Percentiles rank a stretch among this genome's conserved stretches.
These are phyloP conservation scores for Pandemis heparana DNA, from an alignment of 2,888 invertebrate species.

Conservation along the genomic window DNA sequence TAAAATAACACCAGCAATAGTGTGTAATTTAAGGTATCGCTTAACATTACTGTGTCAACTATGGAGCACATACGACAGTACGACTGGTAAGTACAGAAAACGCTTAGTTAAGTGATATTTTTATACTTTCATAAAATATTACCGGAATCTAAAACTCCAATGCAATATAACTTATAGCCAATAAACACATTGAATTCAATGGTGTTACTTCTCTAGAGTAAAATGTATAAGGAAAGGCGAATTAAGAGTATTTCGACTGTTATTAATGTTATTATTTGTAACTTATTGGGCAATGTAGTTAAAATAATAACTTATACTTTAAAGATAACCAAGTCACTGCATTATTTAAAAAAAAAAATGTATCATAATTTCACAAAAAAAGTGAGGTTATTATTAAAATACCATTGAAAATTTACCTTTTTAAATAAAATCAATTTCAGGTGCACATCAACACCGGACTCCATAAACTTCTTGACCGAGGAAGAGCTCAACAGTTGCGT, in stretches of 20 bases:
- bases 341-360: too few species aligned
- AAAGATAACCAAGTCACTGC: too few species aligned
- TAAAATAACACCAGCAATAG: too few species aligned
- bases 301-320: too few species aligned
- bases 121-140: neutral
- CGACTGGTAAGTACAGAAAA: constrained; percentile 62
- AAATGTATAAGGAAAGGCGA: too few species aligned
- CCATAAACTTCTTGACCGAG: constrained; percentile 59
- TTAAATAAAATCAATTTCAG: constrained; percentile 50
- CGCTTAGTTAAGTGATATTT: neutral
- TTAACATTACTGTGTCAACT: constrained; percentile 35
- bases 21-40: neutral
- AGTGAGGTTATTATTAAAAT: too few species aligned
- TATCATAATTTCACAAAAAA: too few species aligned
- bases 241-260: too few species aligned
- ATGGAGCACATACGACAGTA: constrained; percentile 69
- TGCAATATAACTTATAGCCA: neutral
- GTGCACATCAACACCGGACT: constrained; percentile 55
- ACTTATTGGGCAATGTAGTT: neutral
- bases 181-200: neutral
- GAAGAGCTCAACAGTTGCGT: constrained; percentile 65
- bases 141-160: too few species aligned
- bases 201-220: too few species aligned
- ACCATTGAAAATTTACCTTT: neutral
- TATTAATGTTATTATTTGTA: neutral